Evolutionary conservation across 2,797 vertebrate genomes (phyloP).

Genomic region (Xenops minutus): DNA sequence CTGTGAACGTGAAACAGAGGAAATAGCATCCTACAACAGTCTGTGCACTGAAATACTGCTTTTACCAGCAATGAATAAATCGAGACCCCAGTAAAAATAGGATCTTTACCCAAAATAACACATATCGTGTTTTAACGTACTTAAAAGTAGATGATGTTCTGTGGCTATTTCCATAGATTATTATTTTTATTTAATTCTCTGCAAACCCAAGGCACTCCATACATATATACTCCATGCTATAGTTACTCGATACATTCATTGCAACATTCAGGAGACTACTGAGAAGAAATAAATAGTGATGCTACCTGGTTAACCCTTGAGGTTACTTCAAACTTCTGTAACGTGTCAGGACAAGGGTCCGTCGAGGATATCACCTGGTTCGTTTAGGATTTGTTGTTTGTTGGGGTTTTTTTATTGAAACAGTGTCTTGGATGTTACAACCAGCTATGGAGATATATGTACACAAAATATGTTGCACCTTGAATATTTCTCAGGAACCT

Average conservation of each 20-base stretch:
- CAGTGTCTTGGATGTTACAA: background rate
- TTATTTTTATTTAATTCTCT: background rate
- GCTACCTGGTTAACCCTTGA: background rate
- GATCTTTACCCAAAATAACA: background rate
- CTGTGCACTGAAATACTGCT: background rate
- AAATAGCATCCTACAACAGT: background rate
- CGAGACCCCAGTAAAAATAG: background rate
- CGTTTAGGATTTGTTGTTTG: background rate
- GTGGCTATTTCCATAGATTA: background rate
- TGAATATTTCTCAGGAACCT: background rate
- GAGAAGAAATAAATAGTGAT: background rate
- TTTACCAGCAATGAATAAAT: background rate
- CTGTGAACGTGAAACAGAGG: background rate
- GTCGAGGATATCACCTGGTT: background rate
- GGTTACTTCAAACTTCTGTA: background rate
- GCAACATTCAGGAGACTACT: background rate
- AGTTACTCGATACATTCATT: background rate
- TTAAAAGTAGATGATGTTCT: background rate
- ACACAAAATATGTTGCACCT: background rate
- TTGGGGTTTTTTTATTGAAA: background rate
- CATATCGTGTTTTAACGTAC: accelerated
- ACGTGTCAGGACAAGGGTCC: background rate
- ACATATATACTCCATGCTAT: background rate
- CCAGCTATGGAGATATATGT: background rate
- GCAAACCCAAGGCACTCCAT: background rate